Evolutionary conservation across 2,797 vertebrate genomes (phyloP).

Genomic region (Platalea minor): DNA sequence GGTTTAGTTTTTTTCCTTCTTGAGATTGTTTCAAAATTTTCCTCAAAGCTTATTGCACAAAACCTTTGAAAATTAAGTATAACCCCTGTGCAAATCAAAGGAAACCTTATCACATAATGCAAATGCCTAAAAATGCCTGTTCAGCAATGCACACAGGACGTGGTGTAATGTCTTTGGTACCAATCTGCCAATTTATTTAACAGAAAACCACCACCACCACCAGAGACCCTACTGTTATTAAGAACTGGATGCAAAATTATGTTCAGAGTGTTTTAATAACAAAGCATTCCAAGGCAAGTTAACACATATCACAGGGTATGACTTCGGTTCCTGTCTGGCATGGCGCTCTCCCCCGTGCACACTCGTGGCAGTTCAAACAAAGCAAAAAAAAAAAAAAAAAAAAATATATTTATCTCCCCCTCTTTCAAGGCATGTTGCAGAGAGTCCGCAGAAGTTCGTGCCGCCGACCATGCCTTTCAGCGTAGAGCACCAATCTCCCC

Average conservation of each 20-base stretch:
- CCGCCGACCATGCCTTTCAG: slow-evolving; percentile 42
- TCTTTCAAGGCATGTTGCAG: slow-evolving; percentile 47
- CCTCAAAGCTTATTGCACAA: slow-evolving; percentile 65
- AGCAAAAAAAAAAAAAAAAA: neutral
- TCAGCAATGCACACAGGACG: slow-evolving; percentile 17
- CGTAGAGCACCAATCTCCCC: slow-evolving; percentile 63
- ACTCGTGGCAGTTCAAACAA: slow-evolving; percentile 39
- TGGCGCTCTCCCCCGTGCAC: neutral
- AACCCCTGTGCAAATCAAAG: slow-evolving; percentile 37
- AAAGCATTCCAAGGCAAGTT: slow-evolving; percentile 61
- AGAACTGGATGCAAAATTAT: slow-evolving; percentile 22
- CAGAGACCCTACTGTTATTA: slow-evolving; percentile 10
- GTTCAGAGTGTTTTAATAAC: slow-evolving; percentile 60
- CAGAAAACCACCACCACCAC: slow-evolving; percentile 19
- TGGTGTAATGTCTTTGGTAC: slow-evolving; percentile 63
- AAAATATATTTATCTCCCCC: neutral
- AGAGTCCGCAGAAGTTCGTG: slow-evolving; percentile 50
- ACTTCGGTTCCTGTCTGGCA: slow-evolving; percentile 48
- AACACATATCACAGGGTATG: slow-evolving; percentile 57
- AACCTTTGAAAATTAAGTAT: slow-evolving; percentile 24
- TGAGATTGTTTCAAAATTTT: neutral
- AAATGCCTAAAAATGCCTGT: neutral
- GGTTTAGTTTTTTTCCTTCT: slow-evolving; percentile 9
- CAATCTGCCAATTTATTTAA: slow-evolving; percentile 32
- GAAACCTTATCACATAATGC: slow-evolving; percentile 18